A percentile compares a stretch with the other conserved stretches of the same genome.
phyloP scores from a whole-genome alignment of 2,113 vertebrate genomes.

The Ia io region DNA sequence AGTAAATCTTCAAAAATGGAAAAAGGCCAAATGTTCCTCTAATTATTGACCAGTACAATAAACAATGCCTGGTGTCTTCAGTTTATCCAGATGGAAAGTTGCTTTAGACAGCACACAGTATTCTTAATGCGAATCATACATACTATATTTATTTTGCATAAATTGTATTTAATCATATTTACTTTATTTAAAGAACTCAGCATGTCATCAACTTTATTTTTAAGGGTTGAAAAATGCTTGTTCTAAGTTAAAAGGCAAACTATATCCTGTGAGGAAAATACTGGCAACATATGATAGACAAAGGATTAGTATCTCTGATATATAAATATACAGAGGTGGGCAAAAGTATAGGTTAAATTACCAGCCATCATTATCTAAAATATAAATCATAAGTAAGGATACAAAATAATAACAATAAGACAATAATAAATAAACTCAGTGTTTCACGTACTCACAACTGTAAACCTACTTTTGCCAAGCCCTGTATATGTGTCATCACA shows the following conservation, averaged over 20 bases:
- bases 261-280: not conserved
- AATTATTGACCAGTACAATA: not conserved
- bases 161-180: not conserved
- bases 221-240: not conserved
- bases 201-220: not conserved
- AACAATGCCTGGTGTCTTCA: not conserved
- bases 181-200: not conserved
- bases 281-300: not conserved
- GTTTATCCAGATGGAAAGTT: not conserved
- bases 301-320: not conserved
- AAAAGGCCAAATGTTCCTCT: not conserved
- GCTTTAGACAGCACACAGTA: not conserved
- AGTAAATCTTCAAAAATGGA: slow-evolving; percentile 7
- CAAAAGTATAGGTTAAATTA: not conserved
- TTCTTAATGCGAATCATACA: not conserved
- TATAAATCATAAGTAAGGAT: not conserved
- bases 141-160: not conserved
- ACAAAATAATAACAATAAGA: not conserved
- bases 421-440: not conserved
- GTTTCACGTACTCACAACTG: not conserved
- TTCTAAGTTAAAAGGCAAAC: not conserved
- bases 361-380: not conserved
- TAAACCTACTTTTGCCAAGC: not conserved
- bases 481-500: not conserved
- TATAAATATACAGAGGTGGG: not conserved